Percentiles rank a stretch among this genome's conserved stretches.
Evolutionary conservation across 2,113 vertebrate genomes (phyloP).

Genomic region (Phoxinus phoxinus): DNA sequence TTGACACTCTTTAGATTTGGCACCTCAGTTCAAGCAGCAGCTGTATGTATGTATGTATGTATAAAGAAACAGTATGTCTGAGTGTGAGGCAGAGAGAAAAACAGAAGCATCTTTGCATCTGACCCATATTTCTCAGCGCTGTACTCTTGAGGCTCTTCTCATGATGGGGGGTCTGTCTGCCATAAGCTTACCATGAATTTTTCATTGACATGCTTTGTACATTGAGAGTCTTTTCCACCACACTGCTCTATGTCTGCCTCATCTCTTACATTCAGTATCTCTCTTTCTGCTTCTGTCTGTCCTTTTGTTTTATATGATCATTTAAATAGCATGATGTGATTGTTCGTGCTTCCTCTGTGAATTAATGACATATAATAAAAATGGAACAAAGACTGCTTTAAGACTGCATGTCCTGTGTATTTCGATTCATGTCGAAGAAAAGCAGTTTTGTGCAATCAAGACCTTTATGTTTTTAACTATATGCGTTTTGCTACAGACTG

Average conservation of each 20-base stretch:
- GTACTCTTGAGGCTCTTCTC: constrained; percentile 58
- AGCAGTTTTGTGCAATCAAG: not conserved
- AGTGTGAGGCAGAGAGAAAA: not conserved
- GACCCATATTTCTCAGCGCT: constrained; percentile 73
- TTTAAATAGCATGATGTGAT: not conserved
- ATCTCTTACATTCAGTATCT: not conserved
- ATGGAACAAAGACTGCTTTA: not conserved
- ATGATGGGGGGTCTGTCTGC: constrained; percentile 68
- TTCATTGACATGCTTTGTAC: constrained; percentile 63
- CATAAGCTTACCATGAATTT: constrained; percentile 69
- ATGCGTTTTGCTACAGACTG: not conserved
- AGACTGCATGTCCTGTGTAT: not conserved
- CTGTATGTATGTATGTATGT: no score
- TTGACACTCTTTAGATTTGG: no score
- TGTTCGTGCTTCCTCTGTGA: not conserved
- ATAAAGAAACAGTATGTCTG: not conserved
- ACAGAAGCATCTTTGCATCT: constrained; percentile 46
- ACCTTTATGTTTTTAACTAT: not conserved
- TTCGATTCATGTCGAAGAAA: not conserved
- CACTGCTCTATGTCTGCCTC: not conserved
- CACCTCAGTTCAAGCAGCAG: no score
- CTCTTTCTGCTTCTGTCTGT: not conserved
- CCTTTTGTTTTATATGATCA: not conserved
- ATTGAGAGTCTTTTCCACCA: constrained; percentile 49
- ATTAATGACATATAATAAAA: not conserved